Percentiles rank a stretch among this genome's conserved stretches.
These are phyloP conservation scores for Ochropleura leucogaster DNA, from an alignment of 2,888 invertebrate genomes.

Conservation along the genomic window DNA sequence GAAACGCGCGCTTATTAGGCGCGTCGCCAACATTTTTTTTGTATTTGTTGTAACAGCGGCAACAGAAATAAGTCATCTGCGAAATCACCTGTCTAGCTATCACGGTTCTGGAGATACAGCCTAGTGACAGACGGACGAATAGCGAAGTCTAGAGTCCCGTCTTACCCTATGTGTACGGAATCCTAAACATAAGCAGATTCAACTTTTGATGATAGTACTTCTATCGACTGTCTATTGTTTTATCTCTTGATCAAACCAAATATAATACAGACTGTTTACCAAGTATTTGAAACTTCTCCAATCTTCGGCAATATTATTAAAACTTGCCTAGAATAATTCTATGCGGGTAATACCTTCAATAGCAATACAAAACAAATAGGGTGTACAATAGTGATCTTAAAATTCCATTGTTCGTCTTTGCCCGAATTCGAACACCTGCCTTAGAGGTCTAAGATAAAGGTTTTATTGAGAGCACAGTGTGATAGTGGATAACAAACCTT, in stretches of 20 bases:
- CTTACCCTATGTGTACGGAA: no score
- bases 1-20: no score
- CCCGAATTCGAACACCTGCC: slow-evolving; percentile 44
- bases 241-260: slow-evolving; percentile 4
- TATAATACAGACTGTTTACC: not conserved
- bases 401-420: slow-evolving; percentile 29
- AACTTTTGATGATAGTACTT: not conserved
- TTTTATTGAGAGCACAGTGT: slow-evolving; percentile 1
- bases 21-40: no score
- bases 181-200: no score
- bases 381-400: slow-evolving; percentile 31
- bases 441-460: slow-evolving; percentile 42
- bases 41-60: no score
- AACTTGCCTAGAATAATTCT: slow-evolving; percentile 28
- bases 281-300: slow-evolving; percentile 17
- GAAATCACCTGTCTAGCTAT: no score
- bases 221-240: not conserved
- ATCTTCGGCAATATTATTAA: slow-evolving; percentile 26
- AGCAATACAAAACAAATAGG: slow-evolving; percentile 23
- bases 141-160: no score
- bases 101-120: no score
- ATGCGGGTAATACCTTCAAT: slow-evolving; percentile 6
- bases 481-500: not conserved
- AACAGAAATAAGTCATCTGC: no score
- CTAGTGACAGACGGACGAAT: no score